phyloP scores from a whole-genome alignment of 2,113 vertebrate genomes.

The Ploceus nigricollis region DNA sequence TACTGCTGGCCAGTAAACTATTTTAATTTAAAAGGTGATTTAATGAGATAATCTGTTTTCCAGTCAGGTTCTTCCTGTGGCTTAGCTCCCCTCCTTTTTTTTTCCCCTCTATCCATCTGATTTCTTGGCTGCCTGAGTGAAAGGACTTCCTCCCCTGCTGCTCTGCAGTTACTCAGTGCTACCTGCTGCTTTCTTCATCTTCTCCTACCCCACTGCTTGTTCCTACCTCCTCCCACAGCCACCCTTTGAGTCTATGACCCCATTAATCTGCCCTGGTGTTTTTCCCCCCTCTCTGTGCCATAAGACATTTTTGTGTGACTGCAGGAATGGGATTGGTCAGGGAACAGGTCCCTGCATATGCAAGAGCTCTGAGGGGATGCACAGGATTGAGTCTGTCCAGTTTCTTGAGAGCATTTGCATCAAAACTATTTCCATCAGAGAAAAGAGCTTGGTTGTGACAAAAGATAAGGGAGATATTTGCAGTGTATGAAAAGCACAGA shows the following conservation, averaged over 20 bases:
- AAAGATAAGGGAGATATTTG: not conserved
- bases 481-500: not conserved
- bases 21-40: constrained; percentile 29
- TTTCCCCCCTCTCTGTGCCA: not conserved
- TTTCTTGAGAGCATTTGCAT: not conserved
- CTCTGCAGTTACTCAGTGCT: constrained; percentile 7
- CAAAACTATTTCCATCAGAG: not conserved
- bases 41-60: constrained; percentile 49
- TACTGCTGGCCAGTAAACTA: not conserved
- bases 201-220: not conserved
- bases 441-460: not conserved
- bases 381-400: not conserved
- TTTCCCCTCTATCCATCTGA: not conserved
- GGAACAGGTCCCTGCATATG: not conserved
- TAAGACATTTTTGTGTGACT: not conserved
- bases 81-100: not conserved
- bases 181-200: constrained; percentile 51
- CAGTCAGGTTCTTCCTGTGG: not conserved
- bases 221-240: not conserved
- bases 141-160: not conserved
- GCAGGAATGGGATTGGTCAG: not conserved
- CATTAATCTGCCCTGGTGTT: not conserved
- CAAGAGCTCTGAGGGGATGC: not conserved
- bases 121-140: constrained; percentile 2
- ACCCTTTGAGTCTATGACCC: not conserved